Conservation (phyloP, 1,140 invertebrate species). For the Leucophenga varia region DNA sequence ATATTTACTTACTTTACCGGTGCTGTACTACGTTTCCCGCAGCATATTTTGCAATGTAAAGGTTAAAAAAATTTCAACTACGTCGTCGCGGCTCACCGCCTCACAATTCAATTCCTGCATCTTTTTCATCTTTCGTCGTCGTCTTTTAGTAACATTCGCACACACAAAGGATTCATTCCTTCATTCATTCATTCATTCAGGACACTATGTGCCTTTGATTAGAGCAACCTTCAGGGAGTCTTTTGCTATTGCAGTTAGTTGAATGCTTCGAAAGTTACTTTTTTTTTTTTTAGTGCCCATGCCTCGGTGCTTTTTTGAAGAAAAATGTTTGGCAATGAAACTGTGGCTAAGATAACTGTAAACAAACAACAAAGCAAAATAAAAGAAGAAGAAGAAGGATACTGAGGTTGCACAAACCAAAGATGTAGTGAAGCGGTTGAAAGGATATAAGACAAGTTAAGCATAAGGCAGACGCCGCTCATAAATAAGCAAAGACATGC, state of each 20-base stretch:
- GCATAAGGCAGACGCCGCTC: constrained; percentile 30
- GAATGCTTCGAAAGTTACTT: too few species aligned
- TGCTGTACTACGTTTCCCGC: too few species aligned
- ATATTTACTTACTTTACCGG: too few species aligned
- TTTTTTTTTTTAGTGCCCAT: constrained; percentile 1
- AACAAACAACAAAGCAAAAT: constrained; percentile 11
- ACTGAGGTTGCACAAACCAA: too few species aligned
- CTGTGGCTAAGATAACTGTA: constrained; percentile 46
- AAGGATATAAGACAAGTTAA: too few species aligned
- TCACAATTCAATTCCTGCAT: constrained; percentile 49
- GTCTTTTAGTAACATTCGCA: constrained; percentile 17
- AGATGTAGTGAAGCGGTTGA: constrained; percentile 3
- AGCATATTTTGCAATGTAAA: constrained; percentile 6
- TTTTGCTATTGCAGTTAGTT: neutral
- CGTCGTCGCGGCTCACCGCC: constrained; percentile 29
- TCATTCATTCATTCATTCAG: too few species aligned
- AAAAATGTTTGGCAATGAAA: constrained; percentile 42
- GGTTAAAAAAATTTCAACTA: constrained; percentile 26
- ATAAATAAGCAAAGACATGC: constrained; percentile 55
- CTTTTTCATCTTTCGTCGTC: constrained; percentile 7
- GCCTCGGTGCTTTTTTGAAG: neutral
- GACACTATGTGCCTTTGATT: constrained; percentile 38
- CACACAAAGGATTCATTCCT: constrained; percentile 53
- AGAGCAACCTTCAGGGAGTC: constrained; percentile 46
- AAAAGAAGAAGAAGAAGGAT: neutral